Evolutionary conservation across 2,113 vertebrate species (phyloP), one percentile per base, ranked within the genome.

Genomic region (Festucalex cinctus): DNA sequence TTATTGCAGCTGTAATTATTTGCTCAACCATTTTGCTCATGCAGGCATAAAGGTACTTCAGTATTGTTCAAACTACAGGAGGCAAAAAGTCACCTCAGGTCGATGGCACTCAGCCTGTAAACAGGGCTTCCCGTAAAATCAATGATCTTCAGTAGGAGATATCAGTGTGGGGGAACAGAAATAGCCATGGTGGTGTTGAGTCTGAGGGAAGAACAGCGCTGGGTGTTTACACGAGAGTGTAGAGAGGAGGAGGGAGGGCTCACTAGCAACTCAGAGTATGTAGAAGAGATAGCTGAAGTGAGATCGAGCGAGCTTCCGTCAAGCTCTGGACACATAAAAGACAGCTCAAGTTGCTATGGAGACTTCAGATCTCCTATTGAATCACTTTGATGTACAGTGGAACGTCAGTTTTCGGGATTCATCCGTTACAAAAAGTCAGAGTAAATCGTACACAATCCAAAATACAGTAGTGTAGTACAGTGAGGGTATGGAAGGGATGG

Each of bases 61-160:
- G 69, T 71, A 79, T 92, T 91, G 94, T 93, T 94, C 93, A 93
- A 92, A 93, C 94, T 95, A 94, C 95, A 96, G 92, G 90, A 97
- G 94, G 92, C 93, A 95, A 94, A 91, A 95, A 98, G 96, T 96
- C 97, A 95, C 94, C 95, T 94, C 95, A 96, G 95, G 95, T 98
- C 97, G 96, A 99, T 99, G 92, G 94, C 93, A 93, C 94, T 96
- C 95, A 95, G 95, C 95, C 95, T 95, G 95, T 95, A 98, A 98
- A 97, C 95, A 96, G 81, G 92, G 94, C 93, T 99, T 98, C 96
- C 97, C 94, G 95, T 97, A 98, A 98, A 98, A 98, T 98, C 96
- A 98, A 98, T 98, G 95, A 94, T 94, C 94, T 95, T 94, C 94
- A 94, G 95, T 94, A 92, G 94, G 83, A 94, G 92, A 94, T 93